Base-by-base conservation (phyloP, 2,888 invertebrate genomes). In the Tipula helvola region DNA sequence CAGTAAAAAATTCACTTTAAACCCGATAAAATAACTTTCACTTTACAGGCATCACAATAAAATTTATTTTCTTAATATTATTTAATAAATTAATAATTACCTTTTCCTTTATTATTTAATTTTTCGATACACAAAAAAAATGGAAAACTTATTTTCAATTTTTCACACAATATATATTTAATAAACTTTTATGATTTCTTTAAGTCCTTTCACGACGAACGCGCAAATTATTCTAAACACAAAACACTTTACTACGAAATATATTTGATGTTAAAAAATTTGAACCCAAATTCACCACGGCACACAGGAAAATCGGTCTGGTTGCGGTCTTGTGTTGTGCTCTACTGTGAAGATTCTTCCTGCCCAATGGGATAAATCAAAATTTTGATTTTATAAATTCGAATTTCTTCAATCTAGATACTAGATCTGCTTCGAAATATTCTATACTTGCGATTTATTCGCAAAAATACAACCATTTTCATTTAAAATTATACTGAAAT, bases 181-280 rank as follows among this genome's bases (percentile, higher is more conserved):
- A 28, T 85, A 42, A 44, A 85, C 41, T 41, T 85, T 18, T 41
- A 44, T 18, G 5, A 41, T 10, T 85, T 28, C 39, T 42, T 18
- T 42, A 42, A 18, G 12, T 85, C 42, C 42, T 42, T 85, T 42
- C 42, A 41, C 85, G 52, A 57, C 57, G 86, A 86, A 86, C 86
- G 86, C 86, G 86, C 86, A 86, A 86, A 86, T 41, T 42, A 85
- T 85, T 85, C 85, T 85, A 42, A 85, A 44, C 39, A 84, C 84
- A 41, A 84, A 84, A 5, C 41, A 84, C 84, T 84, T 39, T 41
- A 84, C 36, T 84, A 84, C 39, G 41, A 85, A 85, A 44, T 44
- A 18, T 39, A 42, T 85, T 85, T 85, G 85, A 84, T 39, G 84
- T 84, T 84, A 41, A 84, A 71, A 28, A 39, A 84, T 84, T n/a